phyloP scores from a whole-genome alignment of 2,113 vertebrate genomes.

The Tachysurus vachellii region DNA sequence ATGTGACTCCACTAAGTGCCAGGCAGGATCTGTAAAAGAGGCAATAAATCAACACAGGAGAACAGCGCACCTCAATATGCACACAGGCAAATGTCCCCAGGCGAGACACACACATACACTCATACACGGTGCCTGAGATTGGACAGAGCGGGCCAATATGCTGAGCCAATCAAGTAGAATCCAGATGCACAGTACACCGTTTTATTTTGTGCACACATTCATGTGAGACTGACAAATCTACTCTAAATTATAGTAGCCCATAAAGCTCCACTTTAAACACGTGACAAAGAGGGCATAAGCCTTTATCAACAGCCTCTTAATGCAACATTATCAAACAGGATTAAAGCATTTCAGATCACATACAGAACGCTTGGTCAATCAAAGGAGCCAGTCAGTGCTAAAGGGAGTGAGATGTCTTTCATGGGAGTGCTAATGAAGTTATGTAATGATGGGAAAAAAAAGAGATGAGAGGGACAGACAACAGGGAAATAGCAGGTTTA shows the following conservation, averaged over 20 bases:
- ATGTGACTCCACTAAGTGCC: conserved; percentile 62
- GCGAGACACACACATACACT: conserved; percentile 45
- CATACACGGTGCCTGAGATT: conserved; percentile 5
- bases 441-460: conserved; percentile 30
- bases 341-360: conserved; percentile 37
- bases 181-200: neutral
- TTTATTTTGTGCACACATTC: neutral
- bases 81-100: conserved; percentile 54
- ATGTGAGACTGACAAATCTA: conserved; percentile 15
- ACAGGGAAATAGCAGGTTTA: conserved; percentile 35
- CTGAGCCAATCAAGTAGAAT: conserved; percentile 14
- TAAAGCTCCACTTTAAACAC: neutral
- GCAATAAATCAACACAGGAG: conserved; percentile 62
- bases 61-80: conserved; percentile 55
- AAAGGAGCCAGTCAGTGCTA: conserved; percentile 16
- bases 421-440: conserved; percentile 40
- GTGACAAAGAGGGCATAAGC: neutral
- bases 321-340: conserved; percentile 23
- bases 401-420: neutral
- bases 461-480: conserved; percentile 38
- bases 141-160: conserved; percentile 28
- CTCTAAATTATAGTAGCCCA: neutral
- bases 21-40: conserved; percentile 60
- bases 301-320: conserved; percentile 28
- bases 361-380: conserved; percentile 11